Conservation (phyloP, 2,797 vertebrate genomes). For the Pangasius sanitwongsei region DNA sequence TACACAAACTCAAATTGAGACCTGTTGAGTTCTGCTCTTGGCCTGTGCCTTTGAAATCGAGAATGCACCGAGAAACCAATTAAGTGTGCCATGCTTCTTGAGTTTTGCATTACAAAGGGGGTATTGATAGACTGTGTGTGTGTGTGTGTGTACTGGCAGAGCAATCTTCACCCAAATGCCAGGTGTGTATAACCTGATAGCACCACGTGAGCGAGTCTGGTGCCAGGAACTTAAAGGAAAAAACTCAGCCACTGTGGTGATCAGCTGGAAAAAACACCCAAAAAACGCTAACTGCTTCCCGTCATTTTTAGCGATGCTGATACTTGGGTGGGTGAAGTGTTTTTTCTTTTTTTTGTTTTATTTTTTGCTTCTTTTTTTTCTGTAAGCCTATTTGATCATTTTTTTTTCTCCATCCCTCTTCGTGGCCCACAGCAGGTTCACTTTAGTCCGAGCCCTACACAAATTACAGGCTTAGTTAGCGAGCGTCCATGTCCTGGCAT, state of each 20-base stretch:
- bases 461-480: slow-evolving; percentile 67
- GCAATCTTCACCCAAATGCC: slow-evolving; percentile 22
- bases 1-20: slow-evolving; percentile 14
- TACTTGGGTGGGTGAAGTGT: background rate
- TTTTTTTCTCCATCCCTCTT: background rate
- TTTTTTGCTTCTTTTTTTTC: background rate
- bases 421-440: slow-evolving; percentile 41
- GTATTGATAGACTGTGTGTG: slow-evolving; percentile 40
- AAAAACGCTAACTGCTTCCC: slow-evolving; percentile 57
- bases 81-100: background rate
- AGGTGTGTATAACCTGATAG: slow-evolving; percentile 36
- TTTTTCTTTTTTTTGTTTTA: background rate
- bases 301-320: background rate
- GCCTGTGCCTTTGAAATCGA: slow-evolving; percentile 36
- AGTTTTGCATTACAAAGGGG: slow-evolving; percentile 41
- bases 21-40: slow-evolving; percentile 36
- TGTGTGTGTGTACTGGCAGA: slow-evolving; percentile 16
- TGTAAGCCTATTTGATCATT: background rate
- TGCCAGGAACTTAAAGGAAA: slow-evolving; percentile 44
- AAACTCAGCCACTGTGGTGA: slow-evolving; percentile 32
- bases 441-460: slow-evolving; percentile 52
- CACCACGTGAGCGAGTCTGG: slow-evolving; percentile 52
- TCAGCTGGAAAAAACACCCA: background rate
- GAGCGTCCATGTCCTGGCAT: slow-evolving; percentile 21
- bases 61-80: slow-evolving; percentile 47